These are phyloP conservation scores for Hemicordylus capensis DNA, from an alignment of 2,113 vertebrate species.

Conservation along the genomic window DNA sequence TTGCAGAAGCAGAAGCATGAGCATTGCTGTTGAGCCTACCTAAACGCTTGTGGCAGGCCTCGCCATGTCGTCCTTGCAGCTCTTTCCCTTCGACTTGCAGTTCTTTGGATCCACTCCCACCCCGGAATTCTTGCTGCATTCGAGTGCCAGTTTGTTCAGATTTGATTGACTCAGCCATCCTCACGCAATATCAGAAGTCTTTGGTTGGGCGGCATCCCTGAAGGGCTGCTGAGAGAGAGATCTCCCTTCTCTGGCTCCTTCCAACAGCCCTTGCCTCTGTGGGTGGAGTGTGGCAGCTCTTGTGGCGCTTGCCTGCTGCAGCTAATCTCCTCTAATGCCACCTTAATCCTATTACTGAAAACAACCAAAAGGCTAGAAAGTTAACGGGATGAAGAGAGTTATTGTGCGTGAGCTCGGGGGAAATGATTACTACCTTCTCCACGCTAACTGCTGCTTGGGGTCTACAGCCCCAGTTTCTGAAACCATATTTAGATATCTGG, in stretches of 20 bases:
- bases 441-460: rapidly evolving
- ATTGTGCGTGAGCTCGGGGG: neutral
- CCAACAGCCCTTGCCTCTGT: neutral
- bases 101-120: neutral
- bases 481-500: too few species aligned
- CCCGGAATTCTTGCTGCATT: neutral
- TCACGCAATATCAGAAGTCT: neutral
- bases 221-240: too few species aligned
- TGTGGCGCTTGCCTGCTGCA: slow-evolving; percentile 22
- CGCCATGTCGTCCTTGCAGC: too few species aligned
- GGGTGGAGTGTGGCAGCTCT: neutral
- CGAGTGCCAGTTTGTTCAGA: neutral
- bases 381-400: slow-evolving; percentile 11
- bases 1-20: too few species aligned
- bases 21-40: too few species aligned
- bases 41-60: too few species aligned
- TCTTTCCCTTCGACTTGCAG: too few species aligned
- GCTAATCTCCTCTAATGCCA: slow-evolving; percentile 60
- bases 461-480: too few species aligned
- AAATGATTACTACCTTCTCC: neutral
- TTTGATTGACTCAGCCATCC: neutral
- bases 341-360: slow-evolving; percentile 62
- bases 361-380: slow-evolving; percentile 53
- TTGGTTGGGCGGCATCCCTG: neutral
- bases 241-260: too few species aligned